Percentiles rank a stretch among this genome's conserved stretches.
Conservation (phyloP, 2,113 vertebrate species). For the Corynorhinus townsendii region DNA sequence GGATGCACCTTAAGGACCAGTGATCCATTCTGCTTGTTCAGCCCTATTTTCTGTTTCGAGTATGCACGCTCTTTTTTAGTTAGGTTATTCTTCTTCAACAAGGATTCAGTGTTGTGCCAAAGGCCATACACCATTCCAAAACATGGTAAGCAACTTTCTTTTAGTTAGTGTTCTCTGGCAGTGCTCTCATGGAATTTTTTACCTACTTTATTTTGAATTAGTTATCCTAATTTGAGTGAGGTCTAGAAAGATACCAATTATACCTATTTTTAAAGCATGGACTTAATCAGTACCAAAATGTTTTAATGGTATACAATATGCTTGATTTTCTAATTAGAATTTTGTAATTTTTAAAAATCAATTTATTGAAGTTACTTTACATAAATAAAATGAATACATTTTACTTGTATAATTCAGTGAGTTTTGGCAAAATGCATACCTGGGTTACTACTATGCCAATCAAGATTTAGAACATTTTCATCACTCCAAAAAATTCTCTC, state of each 20-base stretch:
- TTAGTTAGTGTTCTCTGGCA: not conserved
- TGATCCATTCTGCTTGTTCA: not conserved
- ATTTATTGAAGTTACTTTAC: not conserved
- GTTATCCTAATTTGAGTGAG: not conserved
- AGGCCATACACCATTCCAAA: not conserved
- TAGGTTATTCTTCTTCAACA: not conserved
- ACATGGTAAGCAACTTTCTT: not conserved
- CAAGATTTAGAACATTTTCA: slow-evolving; percentile 5
- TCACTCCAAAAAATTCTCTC: not conserved
- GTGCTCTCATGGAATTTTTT: not conserved
- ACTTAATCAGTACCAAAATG: not conserved
- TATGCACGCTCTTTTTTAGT: not conserved
- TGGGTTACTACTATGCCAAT: not conserved
- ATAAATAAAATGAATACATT: not conserved
- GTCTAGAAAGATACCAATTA: not conserved
- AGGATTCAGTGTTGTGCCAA: not conserved
- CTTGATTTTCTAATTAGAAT: not conserved
- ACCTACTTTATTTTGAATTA: not conserved
- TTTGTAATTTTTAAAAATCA: not conserved
- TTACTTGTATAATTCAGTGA: not conserved
- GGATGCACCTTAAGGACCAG: not conserved
- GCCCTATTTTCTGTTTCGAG: not conserved
- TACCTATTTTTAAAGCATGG: not conserved
- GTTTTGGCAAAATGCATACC: not conserved
- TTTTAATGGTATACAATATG: not conserved